These are phyloP conservation scores for Caenorhabditis sinica DNA, from an alignment of 2,888 invertebrate species.

Conservation along the genomic window DNA sequence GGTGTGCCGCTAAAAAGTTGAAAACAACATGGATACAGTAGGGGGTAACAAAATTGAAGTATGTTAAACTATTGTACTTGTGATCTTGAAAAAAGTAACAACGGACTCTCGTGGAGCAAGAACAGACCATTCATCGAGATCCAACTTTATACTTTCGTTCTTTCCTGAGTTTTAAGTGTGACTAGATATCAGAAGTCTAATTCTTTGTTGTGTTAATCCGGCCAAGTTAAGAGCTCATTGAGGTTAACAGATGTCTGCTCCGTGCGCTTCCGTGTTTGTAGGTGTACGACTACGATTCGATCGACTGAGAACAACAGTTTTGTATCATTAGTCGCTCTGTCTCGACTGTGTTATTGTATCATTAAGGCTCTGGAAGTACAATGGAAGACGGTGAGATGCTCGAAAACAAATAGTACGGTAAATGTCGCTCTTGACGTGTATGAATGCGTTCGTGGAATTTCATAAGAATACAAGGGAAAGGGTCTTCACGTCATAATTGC, in stretches of 20 bases:
- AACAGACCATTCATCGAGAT: too few relatives aligned
- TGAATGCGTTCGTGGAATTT: background rate
- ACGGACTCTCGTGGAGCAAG: too few relatives aligned
- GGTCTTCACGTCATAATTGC: background rate
- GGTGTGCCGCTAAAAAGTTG: too few relatives aligned
- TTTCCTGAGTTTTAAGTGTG: background rate
- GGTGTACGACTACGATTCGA: conserved; percentile 7
- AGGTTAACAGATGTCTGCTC: conserved; percentile 33
- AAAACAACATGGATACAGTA: too few relatives aligned
- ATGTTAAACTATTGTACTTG: too few relatives aligned
- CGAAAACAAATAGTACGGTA: conserved; percentile 42
- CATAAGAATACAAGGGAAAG: background rate
- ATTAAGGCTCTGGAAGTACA: conserved; percentile 49
- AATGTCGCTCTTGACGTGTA: conserved; percentile 2
- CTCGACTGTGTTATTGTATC: conserved; percentile 33
- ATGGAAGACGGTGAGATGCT: conserved; percentile 29
- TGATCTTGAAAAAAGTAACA: too few relatives aligned
- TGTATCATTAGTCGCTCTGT: conserved; percentile 50
- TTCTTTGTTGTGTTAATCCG: background rate
- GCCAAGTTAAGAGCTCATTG: conserved; percentile 16
- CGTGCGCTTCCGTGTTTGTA: conserved; percentile 11
- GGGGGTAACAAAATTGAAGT: too few relatives aligned
- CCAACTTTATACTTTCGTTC: background rate
- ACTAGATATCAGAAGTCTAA: too few relatives aligned
- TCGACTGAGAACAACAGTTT: conserved; percentile 25